Evolutionary conservation across 2,797 vertebrate species (phyloP).

Genomic region (Chromobotia macracanthus): DNA sequence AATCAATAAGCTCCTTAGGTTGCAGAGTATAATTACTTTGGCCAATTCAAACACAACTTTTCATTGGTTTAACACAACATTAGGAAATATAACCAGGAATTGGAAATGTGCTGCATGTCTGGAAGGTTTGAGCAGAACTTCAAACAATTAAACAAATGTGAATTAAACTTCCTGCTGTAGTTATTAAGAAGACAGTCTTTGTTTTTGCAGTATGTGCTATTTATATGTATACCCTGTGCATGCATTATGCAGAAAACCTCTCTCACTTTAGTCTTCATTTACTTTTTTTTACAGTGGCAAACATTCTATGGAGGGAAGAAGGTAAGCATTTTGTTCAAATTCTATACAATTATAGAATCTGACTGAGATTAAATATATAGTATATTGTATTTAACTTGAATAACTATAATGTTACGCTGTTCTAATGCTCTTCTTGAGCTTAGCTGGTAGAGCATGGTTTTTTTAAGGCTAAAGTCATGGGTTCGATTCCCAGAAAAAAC

Average conservation of each 20-base stretch:
- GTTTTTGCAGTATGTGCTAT: neutral
- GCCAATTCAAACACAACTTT: slow-evolving; percentile 30
- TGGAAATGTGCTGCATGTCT: slow-evolving; percentile 21
- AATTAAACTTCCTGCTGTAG: neutral
- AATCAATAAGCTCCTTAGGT: slow-evolving; percentile 43
- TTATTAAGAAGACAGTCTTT: neutral
- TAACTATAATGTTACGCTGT: too few relatives aligned
- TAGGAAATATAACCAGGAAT: neutral
- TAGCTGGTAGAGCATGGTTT: too few relatives aligned
- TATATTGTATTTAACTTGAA: neutral
- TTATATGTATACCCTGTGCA: neutral
- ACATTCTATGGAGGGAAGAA: slow-evolving; percentile 98
- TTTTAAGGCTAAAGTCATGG: too few relatives aligned
- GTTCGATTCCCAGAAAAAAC: too few relatives aligned
- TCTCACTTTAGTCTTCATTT: slow-evolving; percentile 30
- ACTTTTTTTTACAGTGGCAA: slow-evolving; percentile 90
- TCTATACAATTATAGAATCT: neutral
- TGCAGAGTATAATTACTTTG: slow-evolving; percentile 43
- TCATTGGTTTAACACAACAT: neutral
- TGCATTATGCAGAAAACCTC: neutral
- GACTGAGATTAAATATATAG: neutral
- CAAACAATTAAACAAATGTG: neutral
- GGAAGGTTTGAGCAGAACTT: neutral
- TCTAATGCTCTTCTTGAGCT: too few relatives aligned
- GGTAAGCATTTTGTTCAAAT: slow-evolving; percentile 80